Conservation (phyloP, 2,888 invertebrate genomes). For the Eupithecia dodoneata region DNA sequence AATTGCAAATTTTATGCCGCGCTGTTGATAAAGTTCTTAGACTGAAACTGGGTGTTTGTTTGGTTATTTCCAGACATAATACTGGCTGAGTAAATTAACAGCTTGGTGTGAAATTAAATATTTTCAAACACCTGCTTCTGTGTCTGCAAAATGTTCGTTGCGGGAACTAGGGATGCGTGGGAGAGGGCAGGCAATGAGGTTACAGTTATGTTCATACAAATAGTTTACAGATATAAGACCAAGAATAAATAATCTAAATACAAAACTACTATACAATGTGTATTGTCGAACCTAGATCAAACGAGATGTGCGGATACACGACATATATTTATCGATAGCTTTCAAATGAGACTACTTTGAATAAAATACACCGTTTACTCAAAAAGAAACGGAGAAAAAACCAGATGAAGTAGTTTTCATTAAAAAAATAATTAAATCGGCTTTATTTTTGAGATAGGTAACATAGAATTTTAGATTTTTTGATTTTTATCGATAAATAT, state of each 20-base stretch:
- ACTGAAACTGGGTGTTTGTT: not conserved
- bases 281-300: no score
- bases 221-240: slow-evolving; percentile 18
- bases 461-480: no score
- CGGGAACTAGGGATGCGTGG: slow-evolving; percentile 44
- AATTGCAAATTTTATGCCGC: not conserved
- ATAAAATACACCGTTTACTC: no score
- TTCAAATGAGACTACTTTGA: no score
- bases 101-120: slow-evolving; percentile 49
- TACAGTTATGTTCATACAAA: slow-evolving; percentile 35
- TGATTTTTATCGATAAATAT: not conserved
- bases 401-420: no score
- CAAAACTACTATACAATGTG: no score
- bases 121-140: slow-evolving; percentile 45
- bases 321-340: no score
- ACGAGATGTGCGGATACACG: no score
- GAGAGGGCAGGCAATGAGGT: slow-evolving; percentile 42
- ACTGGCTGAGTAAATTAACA: slow-evolving; percentile 46
- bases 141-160: slow-evolving; percentile 36
- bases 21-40: not conserved
- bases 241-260: slow-evolving; percentile 24
- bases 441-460: no score
- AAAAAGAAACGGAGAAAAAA: no score
- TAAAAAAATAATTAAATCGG: no score
- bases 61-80: slow-evolving; percentile 1